Evolutionary conservation across 2,888 invertebrate genomes (phyloP).

Genomic region (Ischnura elegans): DNA sequence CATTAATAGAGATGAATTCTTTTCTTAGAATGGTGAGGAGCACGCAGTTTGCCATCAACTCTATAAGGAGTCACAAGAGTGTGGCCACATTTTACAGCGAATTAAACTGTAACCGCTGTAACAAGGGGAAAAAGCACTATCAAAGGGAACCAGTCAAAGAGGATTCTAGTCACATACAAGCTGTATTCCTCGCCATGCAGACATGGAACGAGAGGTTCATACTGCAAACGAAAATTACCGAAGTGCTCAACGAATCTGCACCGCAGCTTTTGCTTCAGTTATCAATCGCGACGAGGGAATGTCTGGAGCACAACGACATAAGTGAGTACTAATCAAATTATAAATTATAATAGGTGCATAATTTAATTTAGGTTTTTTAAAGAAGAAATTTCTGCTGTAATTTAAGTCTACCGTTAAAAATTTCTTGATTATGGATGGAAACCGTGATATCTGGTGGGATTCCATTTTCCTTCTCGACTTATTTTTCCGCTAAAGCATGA

Average conservation of each 20-base stretch:
- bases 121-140: constrained; percentile 43
- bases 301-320: constrained; percentile 9
- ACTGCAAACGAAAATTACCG: constrained; percentile 41
- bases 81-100: not conserved
- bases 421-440: no score
- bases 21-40: constrained; percentile 19
- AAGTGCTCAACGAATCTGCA: constrained; percentile 47
- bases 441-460: no score
- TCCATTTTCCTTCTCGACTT: no score
- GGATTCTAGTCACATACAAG: not conserved
- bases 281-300: not conserved
- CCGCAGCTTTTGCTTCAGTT: constrained; percentile 49
- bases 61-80: not conserved
- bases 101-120: constrained; percentile 7
- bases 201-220: constrained; percentile 54
- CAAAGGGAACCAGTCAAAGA: not conserved
- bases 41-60: constrained; percentile 5
- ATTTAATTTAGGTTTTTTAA: no score
- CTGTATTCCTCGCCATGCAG: constrained; percentile 37
- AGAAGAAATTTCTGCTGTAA: no score
- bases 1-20: not conserved
- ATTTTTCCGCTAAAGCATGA: no score
- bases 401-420: no score
- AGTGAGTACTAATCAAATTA: not conserved
- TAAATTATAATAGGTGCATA: no score